phyloP scores from a whole-genome alignment of 30 jellyfish, hydroid and myxozoan genomes.

The Aurelia coerulea region DNA sequence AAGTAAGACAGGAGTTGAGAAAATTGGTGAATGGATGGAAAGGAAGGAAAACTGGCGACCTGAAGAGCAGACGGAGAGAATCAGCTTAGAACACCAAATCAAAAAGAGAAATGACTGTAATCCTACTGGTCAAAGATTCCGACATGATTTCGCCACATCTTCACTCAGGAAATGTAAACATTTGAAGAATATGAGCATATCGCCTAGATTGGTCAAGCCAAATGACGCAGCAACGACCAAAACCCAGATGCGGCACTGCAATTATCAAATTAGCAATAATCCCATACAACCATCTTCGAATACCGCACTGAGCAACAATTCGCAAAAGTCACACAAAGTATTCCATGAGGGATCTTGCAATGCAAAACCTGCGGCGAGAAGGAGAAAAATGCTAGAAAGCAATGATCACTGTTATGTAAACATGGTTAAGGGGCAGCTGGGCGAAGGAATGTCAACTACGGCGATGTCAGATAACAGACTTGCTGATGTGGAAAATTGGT shows the following conservation, averaged over 20 bases:
- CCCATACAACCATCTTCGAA: constrained; percentile 4
- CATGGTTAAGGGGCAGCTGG: constrained; percentile 56
- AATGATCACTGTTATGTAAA: constrained; percentile 57
- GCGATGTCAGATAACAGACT: constrained; percentile 33
- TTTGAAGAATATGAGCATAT: neutral
- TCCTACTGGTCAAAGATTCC: neutral
- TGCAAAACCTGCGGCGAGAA: constrained; percentile 25
- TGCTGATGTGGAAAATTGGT: constrained; percentile 2
- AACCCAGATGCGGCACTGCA: constrained; percentile 35
- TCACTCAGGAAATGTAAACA: constrained; percentile 38
- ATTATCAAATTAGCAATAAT: constrained; percentile 41
- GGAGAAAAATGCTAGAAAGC: constrained; percentile 18
- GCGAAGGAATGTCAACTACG: constrained; percentile 9
- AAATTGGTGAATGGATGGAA: neutral
- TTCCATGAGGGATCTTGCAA: constrained; percentile 19
- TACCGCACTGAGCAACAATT: constrained; percentile 20
- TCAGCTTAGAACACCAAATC: neutral
- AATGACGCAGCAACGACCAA: constrained; percentile 2
- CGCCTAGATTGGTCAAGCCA: constrained; percentile 14
- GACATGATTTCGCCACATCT: neutral
- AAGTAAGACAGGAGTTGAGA: constrained; percentile 3
- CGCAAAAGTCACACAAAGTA: constrained; percentile 11
- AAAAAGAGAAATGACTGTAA: neutral
- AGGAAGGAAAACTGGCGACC: neutral
- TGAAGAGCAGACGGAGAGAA: neutral